phyloP scores from a whole-genome alignment of 2,888 invertebrate genomes.

The Pachymerium ferrugineum region DNA sequence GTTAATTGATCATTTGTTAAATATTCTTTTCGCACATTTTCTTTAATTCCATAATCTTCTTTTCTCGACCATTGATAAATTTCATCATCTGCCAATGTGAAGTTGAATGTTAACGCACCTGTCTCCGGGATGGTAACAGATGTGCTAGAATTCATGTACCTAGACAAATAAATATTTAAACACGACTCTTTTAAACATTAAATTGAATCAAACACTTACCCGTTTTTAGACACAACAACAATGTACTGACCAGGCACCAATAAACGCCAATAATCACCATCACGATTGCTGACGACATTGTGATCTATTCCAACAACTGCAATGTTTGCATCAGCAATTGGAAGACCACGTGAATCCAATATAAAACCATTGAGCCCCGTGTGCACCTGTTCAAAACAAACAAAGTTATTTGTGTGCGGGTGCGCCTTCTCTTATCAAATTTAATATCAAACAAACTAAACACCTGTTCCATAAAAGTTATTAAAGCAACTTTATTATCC shows the following conservation, averaged over 20 bases:
- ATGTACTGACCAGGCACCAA: conserved; percentile 70
- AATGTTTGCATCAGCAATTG: conserved; percentile 67
- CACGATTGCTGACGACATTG: conserved; percentile 59
- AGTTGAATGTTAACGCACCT: conserved; percentile 62
- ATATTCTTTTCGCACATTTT: conserved; percentile 57
- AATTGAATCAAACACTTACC: conserved; percentile 51
- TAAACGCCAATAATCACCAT: conserved; percentile 85
- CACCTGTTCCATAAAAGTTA: conserved; percentile 82
- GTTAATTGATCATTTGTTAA: conserved; percentile 62
- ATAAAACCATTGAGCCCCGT: conserved; percentile 81
- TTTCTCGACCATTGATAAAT: conserved; percentile 65
- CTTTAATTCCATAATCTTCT: conserved; percentile 47
- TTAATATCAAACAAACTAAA: conserved; percentile 34
- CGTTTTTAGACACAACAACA: conserved; percentile 64
- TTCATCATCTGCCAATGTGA: conserved; percentile 73
- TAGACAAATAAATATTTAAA: conserved; percentile 42
- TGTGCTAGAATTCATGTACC: conserved; percentile 60
- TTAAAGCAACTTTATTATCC: conserved; percentile 77
- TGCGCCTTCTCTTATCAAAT: no score
- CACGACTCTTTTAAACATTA: background rate
- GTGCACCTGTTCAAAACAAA: conserved; percentile 61
- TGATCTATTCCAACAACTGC: conserved; percentile 70
- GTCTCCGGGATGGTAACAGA: conserved; percentile 57
- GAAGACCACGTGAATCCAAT: conserved; percentile 69
- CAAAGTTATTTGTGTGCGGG: background rate